These are phyloP conservation scores for Pseudomugil gertrudae DNA, from an alignment of 2,797 vertebrate species.

Conservation along the genomic window DNA sequence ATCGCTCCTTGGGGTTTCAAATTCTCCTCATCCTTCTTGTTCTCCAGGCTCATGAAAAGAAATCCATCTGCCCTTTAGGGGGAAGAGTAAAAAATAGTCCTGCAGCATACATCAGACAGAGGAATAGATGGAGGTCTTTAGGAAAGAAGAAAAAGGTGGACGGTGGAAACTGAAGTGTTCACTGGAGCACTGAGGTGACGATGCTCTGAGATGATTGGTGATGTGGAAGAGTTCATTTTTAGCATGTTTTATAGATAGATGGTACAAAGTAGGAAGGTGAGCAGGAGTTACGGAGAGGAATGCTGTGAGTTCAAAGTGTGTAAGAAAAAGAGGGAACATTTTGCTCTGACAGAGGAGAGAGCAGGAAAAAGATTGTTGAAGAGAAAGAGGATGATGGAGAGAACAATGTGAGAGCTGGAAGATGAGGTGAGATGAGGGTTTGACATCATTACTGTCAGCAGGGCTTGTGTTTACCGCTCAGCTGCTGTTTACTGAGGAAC, in stretches of 20 bases:
- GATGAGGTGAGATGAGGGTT: conserved; percentile 63
- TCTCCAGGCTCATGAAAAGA: conserved; percentile 71
- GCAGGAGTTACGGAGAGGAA: background rate
- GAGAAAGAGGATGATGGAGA: conserved; percentile 30
- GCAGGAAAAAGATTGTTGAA: conserved; percentile 13
- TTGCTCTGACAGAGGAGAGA: conserved; percentile 3
- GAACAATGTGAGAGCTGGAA: conserved; percentile 33
- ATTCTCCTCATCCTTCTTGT: conserved; percentile 71
- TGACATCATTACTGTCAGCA: conserved; percentile 69
- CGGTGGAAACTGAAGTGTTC: conserved; percentile 52
- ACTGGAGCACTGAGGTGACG: conserved; percentile 37
- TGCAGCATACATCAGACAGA: conserved; percentile 68
- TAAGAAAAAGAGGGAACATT: conserved; percentile 22
- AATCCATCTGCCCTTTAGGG: conserved; percentile 76
- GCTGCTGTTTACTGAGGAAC: conserved; percentile 75
- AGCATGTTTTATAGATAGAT: conserved; percentile 26
- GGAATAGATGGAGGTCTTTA: conserved; percentile 58
- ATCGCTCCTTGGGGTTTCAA: conserved; percentile 55
- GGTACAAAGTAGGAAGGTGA: conserved; percentile 18
- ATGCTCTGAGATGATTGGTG: conserved; percentile 37
- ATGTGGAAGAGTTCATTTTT: conserved; percentile 21
- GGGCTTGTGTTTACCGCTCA: conserved; percentile 69
- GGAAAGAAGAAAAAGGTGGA: conserved; percentile 36
- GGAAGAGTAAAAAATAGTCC: conserved; percentile 68
- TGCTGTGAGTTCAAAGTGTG: conserved; percentile 20